These are phyloP conservation scores for Mamestra configurata DNA, from an alignment of 1,140 invertebrate species.

Conservation along the genomic window DNA sequence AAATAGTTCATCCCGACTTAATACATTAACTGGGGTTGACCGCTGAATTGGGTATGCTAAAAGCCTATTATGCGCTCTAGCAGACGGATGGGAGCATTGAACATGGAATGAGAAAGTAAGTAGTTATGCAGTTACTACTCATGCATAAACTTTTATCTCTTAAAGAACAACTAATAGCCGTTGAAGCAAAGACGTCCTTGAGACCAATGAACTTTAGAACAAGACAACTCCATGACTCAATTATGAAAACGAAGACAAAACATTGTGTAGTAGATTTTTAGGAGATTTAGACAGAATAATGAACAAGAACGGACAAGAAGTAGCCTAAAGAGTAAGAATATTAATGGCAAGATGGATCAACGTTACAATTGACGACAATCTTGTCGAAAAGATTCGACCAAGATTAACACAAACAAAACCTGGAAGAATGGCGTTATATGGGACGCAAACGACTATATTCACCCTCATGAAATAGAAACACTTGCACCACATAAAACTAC, in stretches of 20 bases:
- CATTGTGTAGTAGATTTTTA: not conserved
- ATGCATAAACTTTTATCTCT: not conserved
- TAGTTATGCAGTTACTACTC: not conserved
- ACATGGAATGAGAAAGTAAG: not conserved
- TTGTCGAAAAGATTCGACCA: no score
- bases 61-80: slow-evolving; percentile 6
- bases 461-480: not conserved
- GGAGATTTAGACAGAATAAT: no score
- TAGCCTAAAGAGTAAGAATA: no score
- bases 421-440: no score
- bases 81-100: not conserved
- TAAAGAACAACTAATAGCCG: not conserved
- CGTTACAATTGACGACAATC: no score
- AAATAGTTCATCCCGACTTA: not conserved
- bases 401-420: no score
- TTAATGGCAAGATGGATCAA: no score
- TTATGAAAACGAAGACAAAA: not conserved
- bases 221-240: not conserved
- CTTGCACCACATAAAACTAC: not conserved
- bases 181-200: not conserved
- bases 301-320: no score
- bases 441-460: not conserved
- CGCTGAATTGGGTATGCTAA: slow-evolving; percentile 20
- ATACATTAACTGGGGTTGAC: slow-evolving; percentile 18
- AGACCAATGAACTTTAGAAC: not conserved